Conservation (phyloP, 2,113 vertebrate species). For the Eclectus roratus region DNA sequence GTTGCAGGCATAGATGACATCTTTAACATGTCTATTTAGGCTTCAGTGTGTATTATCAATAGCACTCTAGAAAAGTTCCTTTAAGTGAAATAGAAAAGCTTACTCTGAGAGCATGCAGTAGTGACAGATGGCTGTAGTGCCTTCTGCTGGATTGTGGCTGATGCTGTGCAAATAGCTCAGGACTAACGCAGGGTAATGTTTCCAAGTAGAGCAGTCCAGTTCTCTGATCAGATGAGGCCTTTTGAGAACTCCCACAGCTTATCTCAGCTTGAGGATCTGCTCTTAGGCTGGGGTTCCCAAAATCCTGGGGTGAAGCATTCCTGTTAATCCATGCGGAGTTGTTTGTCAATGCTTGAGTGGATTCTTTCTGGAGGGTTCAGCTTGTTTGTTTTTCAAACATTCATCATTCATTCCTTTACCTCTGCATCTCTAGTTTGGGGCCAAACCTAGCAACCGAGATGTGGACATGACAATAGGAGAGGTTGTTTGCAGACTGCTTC, state of each 20-base stretch:
- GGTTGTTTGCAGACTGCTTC: background rate
- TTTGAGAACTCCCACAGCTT: background rate
- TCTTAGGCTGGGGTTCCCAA: background rate
- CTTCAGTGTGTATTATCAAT: background rate
- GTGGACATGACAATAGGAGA: background rate
- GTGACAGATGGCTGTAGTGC: accelerated
- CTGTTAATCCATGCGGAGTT: background rate
- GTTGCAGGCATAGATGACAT: background rate
- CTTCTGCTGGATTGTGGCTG: background rate
- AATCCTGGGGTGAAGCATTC: background rate
- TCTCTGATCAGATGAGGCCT: background rate
- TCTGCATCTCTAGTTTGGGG: background rate
- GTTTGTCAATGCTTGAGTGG: background rate
- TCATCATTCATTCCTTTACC: background rate
- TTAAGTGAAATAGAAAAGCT: background rate
- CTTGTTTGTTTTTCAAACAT: background rate
- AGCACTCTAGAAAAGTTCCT: background rate
- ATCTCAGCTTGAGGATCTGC: background rate
- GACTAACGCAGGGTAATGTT: background rate
- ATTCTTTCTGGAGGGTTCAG: background rate
- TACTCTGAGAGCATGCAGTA: background rate
- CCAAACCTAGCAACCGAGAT: background rate
- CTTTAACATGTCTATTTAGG: background rate
- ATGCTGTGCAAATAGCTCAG: background rate
- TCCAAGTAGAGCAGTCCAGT: background rate